Conservation (phyloP, 2,888 invertebrate species). For the Ernsta delagoae region DNA sequence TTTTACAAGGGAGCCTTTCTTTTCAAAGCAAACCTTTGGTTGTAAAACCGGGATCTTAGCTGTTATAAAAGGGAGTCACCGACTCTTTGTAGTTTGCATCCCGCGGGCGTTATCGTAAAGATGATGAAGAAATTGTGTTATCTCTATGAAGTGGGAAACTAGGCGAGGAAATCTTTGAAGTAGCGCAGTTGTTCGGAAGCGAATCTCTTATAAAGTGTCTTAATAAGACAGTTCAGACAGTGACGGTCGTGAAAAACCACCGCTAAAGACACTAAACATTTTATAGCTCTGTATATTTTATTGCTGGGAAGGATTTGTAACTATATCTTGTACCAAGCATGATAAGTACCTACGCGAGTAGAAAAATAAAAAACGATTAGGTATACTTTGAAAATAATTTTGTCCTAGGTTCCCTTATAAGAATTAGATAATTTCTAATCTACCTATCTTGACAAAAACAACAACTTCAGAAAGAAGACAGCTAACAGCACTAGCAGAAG, state of each 20-base stretch:
- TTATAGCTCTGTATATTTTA: constrained; percentile 1
- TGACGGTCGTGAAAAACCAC: background rate
- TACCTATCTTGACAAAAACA: too few relatives aligned
- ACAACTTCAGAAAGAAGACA: too few relatives aligned
- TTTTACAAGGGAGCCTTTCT: constrained; percentile 77
- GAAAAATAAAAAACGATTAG: background rate
- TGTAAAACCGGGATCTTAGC: constrained; percentile 69
- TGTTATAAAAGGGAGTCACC: constrained; percentile 51
- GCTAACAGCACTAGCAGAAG: too few relatives aligned
- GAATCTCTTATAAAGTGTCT: background rate
- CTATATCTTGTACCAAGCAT: background rate
- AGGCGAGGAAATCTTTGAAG: constrained; percentile 9
- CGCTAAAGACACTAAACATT: constrained; percentile 1
- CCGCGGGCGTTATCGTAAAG: constrained; percentile 60
- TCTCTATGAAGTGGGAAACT: constrained; percentile 32
- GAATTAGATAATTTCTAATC: too few relatives aligned
- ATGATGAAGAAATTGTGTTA: constrained; percentile 45
- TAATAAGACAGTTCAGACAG: background rate
- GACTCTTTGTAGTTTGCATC: constrained; percentile 64
- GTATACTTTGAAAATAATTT: background rate
- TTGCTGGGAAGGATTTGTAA: background rate
- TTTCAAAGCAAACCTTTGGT: constrained; percentile 69
- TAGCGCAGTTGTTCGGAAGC: constrained; percentile 8
- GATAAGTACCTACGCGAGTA: background rate
- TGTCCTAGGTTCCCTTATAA: too few relatives aligned